Base-by-base conservation (phyloP, 2,888 invertebrate genomes). In the Choristoneura rosaceana region DNA sequence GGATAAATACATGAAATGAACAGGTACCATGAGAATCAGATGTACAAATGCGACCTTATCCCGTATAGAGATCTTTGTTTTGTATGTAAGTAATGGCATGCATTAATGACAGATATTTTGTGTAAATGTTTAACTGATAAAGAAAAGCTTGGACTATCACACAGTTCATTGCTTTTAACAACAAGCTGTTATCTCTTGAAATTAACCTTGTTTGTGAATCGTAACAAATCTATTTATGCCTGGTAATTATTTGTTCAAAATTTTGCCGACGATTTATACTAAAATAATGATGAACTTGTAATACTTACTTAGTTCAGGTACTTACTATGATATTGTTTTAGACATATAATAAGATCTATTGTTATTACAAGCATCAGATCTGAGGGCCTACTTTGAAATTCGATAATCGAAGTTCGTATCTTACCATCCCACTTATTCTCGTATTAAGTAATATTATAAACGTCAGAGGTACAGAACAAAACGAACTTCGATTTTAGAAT, bases 91-190 rank as follows among this genome's bases (percentile, higher is more conserved):
- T 9, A 34, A 60, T 9, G 41, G 17, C 17, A 43, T 3, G 12
- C 43, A 12, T 43, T 17, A 14, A 17, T 61, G 17, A 47, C 47
- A 43, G 50, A 34, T 50, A 15, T 3, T 12, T 4, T 4, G 4
- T 52, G 15, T 52, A 9, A 52, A 52, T 58, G 45, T 52, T 61
- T 55, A 34, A 66, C 15, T 7, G 47, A 67, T 71, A 71, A 62
- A 58, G 47, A 58, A 62, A 47, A 15, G 61, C 17, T 45, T 61
- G 71, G 71, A 61, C 71, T 71, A 60, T 66, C 61, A 33, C 55
- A 62, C 63, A 25, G 15, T 58, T 9, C n/a, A 50, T 17, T 47
- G 25, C 34, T 63, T 63, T n/a, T 15, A 45, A 52, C 55, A 8
- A 63, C 25, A n/a, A n/a, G n/a, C n/a, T 10, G 12, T 69, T 12